Evolutionary conservation across 2,888 invertebrate species (phyloP), one percentile per base, ranked within the genome.

Genomic region (Lasius fuliginosus): DNA sequence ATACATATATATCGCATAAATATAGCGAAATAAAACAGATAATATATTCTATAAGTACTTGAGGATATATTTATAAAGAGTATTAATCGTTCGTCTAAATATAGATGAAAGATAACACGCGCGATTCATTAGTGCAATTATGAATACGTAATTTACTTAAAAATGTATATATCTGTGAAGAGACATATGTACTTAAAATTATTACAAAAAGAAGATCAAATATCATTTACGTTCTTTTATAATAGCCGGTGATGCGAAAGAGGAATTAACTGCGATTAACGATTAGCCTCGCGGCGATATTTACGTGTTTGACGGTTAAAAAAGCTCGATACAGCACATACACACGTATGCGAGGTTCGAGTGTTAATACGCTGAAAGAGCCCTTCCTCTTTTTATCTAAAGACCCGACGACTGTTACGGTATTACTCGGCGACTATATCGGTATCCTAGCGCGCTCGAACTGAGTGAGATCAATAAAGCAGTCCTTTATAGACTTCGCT

Each of bases 401-500:
- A 85, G 73, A 74, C 76, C 81, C 82, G 73, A 77, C 77, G 79
- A 71, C 83, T 84, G 89, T 90, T 90, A 84, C 89, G 87, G 85
- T 83, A 73, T 81, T 75, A 67, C 75, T 73, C 64, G 75, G 82
- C 49, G 82, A 76, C 82, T 82, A 93, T 92, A 93, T 93, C 91
- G 93, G 93, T 93, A 93, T 94, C 93, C 92, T 93, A 92, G 93
- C 91, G 93, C 92, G 92, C 93, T 94, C 93, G 94, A 94, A 94
- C 94, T 92, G 36, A 36, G 79, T 60, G 92, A 94, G 94, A 94
- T 94, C 94, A 94, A 94, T 94, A 94, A 94, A 94, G 94, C 93
- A 93, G 93, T 93, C 94, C 94, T 94, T 94, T 93, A 94, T 94
- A 94, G 93, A 94, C 94, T 94, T 93, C 91, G 84, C 93, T 93